phyloP scores from a whole-genome alignment of 1,140 invertebrate genomes.

The Sarcophaga bullata region DNA sequence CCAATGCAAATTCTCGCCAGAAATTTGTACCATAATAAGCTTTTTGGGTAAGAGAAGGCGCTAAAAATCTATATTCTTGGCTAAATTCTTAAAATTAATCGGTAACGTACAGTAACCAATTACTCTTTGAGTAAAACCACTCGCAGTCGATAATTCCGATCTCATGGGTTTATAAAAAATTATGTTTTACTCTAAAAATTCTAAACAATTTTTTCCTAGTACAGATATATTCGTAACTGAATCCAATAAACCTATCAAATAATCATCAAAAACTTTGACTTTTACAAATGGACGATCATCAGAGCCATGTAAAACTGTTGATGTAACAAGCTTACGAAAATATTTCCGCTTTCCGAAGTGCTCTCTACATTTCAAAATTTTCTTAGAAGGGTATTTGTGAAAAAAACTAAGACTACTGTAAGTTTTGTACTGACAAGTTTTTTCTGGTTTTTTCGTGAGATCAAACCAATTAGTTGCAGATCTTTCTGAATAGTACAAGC shows the following conservation, averaged over 20 bases:
- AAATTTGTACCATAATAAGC: not conserved
- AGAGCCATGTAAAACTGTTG: not conserved
- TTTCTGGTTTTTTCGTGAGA: not conserved
- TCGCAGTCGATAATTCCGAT: not conserved
- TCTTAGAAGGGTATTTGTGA: not conserved
- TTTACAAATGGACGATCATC: not conserved
- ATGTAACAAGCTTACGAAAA: not conserved
- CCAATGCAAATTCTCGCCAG: constrained; percentile 7
- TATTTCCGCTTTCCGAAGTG: not conserved
- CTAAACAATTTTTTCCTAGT: not conserved
- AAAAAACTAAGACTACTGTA: not conserved
- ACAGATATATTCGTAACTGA: not conserved
- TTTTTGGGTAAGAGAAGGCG: not conserved
- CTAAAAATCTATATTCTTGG: not conserved
- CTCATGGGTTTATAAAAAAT: not conserved
- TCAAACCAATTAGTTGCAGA: not conserved
- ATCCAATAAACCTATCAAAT: not conserved
- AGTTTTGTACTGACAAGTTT: not conserved
- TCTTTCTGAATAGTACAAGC: not conserved
- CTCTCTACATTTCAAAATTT: not conserved
- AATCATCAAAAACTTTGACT: not conserved
- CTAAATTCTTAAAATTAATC: not conserved
- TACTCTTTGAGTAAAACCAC: not conserved
- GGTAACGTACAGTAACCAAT: constrained; percentile 11
- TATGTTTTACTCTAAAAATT: not conserved